Evolutionary conservation across 2,888 invertebrate species (phyloP), one percentile per base, ranked within the genome.

Genomic region (Dryococelus australis): DNA sequence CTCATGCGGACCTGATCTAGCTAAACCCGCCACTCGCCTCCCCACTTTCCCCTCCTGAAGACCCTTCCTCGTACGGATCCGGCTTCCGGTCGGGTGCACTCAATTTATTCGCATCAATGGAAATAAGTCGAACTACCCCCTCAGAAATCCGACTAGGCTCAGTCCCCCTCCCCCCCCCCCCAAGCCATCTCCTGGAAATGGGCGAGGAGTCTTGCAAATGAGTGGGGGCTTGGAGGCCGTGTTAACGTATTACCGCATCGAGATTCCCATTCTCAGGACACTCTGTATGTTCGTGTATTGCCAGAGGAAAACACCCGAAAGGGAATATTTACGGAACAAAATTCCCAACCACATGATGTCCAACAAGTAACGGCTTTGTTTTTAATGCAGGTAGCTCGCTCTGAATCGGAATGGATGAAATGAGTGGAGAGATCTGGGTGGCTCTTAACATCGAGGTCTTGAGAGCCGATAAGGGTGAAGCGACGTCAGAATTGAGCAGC

Each of bases 201-300:
- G 65, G 65, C n/a, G 65, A 65, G 65, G 24, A 65, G 65, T 65
- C 65, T 65, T 65, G 65, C 65, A 65, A 65, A 65, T 65, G 65
- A 65, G 65, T 65, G 10, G 65, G 20, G 65, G 65, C 5, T 65
- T 12, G 47, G 47, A 65, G 65, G 65, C 20, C 16, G 10, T 20
- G 65, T 13, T 20, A 12, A 6, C 6, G 13, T 65, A 65, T 65
- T 65, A 65, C 16, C 65, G 65, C 65, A 5, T 20, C 20, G 65
- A 65, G 65, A 16, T 65, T 65, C 65, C 65, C 6, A 16, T 24
- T 65, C 65, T 6, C 24, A 65, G 20, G 65, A n/a, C 12, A 6
- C 47, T 6, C 47, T 47, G 47, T 47, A 12, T 47, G 9, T 47
- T 12, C 9, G 6, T 12, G 12, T 47, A 47, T 47, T 47, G 47